Conservation (phyloP, 2,888 invertebrate genomes). For the Philopedon plagiatum region DNA sequence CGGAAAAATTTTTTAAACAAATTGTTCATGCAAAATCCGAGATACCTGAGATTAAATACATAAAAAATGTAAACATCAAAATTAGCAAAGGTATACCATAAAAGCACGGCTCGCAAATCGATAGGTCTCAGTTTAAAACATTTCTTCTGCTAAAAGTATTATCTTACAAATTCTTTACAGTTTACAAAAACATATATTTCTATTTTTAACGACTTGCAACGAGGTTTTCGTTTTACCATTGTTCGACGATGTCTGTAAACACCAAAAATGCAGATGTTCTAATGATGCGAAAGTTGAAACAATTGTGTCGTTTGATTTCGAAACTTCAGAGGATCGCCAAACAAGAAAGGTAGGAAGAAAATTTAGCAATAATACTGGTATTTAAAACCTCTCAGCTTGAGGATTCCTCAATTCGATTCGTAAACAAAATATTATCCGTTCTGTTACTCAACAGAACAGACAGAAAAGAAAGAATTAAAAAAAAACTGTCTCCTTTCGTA, state of each 20-base stretch:
- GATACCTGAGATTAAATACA: constrained; percentile 13
- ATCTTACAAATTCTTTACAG: background rate
- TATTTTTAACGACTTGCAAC: background rate
- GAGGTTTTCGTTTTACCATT: background rate
- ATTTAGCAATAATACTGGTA: too few relatives aligned
- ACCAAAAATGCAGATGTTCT: constrained; percentile 24
- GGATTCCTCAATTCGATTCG: too few relatives aligned
- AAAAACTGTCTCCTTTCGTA: too few relatives aligned
- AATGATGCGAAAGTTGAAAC: constrained; percentile 40
- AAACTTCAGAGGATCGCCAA: constrained; percentile 33
- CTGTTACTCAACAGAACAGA: too few relatives aligned
- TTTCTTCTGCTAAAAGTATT: background rate
- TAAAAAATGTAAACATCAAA: constrained; percentile 30
- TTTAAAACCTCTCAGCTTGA: too few relatives aligned
- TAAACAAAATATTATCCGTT: too few relatives aligned
- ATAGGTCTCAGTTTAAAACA: background rate
- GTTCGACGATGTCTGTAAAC: constrained; percentile 16
- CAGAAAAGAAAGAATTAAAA: too few relatives aligned
- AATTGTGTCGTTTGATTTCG: constrained; percentile 31
- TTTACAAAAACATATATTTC: background rate
- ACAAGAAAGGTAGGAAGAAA: constrained; percentile 34
- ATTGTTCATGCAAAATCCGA: background rate
- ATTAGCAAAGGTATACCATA: constrained; percentile 29
- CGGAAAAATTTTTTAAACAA: background rate
- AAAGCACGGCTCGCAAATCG: background rate